These are phyloP conservation scores for Palaemon carinicauda DNA, from an alignment of 1,140 invertebrate species.

Conservation along the genomic window DNA sequence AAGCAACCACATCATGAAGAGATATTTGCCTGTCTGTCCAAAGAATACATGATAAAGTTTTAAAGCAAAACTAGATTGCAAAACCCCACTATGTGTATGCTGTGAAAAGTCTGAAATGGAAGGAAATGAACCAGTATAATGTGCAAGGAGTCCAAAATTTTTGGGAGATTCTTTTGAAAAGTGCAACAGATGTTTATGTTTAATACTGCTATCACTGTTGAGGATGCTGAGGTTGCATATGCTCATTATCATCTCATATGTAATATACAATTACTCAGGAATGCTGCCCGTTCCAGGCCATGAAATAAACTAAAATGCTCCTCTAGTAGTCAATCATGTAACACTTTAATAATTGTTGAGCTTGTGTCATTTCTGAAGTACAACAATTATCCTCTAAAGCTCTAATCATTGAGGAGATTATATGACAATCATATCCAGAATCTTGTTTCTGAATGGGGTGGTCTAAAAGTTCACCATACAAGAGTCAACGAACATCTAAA, in stretches of 20 bases:
- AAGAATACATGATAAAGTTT: neutral
- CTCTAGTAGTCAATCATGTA: neutral
- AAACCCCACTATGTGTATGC: neutral
- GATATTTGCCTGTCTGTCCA: neutral
- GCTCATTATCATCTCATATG: neutral
- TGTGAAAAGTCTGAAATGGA: neutral
- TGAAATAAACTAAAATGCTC: neutral
- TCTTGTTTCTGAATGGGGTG: neutral
- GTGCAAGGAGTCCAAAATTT: neutral
- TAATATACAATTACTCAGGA: neutral
- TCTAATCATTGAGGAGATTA: neutral
- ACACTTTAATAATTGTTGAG: neutral
- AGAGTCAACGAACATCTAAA: neutral
- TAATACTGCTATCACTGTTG: neutral
- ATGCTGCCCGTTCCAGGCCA: neutral
- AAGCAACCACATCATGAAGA: neutral
- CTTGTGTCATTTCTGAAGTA: neutral
- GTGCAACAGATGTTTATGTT: neutral
- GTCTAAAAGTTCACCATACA: neutral
- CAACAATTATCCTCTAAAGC: neutral
- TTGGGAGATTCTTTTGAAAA: neutral
- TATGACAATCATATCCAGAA: neutral
- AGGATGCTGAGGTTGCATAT: neutral
- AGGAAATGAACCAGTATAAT: neutral
- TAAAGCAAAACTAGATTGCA: neutral